Evolutionary conservation across 37 sponge, comb jelly and placozoan species (phyloP).

Genomic region (Oscarella lobularis): DNA sequence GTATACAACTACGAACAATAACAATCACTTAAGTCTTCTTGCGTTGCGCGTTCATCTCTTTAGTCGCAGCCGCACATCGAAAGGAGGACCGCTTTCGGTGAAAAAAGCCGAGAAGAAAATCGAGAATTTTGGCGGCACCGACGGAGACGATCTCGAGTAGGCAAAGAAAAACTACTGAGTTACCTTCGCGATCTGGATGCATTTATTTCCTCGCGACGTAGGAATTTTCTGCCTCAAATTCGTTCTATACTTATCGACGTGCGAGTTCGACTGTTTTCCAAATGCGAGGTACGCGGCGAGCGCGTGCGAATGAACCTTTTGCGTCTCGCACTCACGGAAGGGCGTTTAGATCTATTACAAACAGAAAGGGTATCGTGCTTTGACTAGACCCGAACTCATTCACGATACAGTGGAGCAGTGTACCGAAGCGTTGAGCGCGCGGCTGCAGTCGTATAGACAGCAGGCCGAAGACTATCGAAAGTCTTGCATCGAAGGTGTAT

Average conservation of each 20-base stretch:
- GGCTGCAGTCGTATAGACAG: slow-evolving; percentile 36
- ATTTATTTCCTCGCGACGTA: no score
- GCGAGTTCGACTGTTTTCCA: background rate
- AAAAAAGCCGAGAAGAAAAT: no score
- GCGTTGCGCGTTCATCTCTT: no score
- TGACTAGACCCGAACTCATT: slow-evolving; percentile 11
- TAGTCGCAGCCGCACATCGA: no score
- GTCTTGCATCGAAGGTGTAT: slow-evolving; percentile 52
- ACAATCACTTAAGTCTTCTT: no score
- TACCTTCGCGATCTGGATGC: no score
- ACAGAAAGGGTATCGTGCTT: background rate
- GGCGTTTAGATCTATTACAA: background rate
- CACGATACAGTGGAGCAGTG: slow-evolving; percentile 40
- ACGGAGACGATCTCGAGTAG: no score
- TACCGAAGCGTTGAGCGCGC: slow-evolving; percentile 31
- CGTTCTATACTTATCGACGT: background rate
- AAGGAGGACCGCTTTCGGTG: no score
- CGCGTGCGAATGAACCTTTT: background rate
- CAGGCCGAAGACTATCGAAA: slow-evolving; percentile 71
- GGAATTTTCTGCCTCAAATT: background rate
- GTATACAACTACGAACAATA: no score
- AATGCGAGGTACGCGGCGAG: background rate
- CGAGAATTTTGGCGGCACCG: no score
- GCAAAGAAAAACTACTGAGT: no score
- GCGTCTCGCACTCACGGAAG: background rate